These are phyloP conservation scores for Actenoides hombroni DNA, from an alignment of 2,113 vertebrate genomes.

Conservation along the genomic window DNA sequence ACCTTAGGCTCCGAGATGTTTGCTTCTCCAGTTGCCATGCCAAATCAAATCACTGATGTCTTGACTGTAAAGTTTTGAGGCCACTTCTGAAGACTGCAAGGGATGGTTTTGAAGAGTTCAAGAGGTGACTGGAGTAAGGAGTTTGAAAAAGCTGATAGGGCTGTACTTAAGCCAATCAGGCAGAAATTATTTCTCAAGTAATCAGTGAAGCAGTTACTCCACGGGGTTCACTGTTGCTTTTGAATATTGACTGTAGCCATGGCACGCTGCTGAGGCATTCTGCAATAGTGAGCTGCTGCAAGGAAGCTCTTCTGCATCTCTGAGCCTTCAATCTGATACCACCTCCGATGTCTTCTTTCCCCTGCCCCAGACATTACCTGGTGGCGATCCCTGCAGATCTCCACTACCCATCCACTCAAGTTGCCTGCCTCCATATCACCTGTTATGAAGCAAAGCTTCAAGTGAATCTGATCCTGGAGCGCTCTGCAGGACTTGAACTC, in stretches of 20 bases:
- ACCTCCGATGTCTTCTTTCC: not conserved
- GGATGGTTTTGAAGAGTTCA: not conserved
- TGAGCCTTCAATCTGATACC: not conserved
- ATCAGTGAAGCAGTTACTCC: not conserved
- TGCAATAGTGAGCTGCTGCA: not conserved
- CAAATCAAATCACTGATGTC: not conserved
- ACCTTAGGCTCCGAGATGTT: not conserved
- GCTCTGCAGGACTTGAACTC: not conserved
- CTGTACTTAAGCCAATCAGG: not conserved
- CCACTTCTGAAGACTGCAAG: not conserved
- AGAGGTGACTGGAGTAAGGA: not conserved
- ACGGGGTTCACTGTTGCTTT: not conserved
- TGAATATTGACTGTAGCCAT: not conserved
- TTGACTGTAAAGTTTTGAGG: not conserved
- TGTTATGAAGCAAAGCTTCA: conserved; percentile 21
- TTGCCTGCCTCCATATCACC: conserved; percentile 53
- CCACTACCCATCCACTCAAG: conserved; percentile 24
- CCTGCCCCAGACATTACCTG: conserved; percentile 34
- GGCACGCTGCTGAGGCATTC: not conserved
- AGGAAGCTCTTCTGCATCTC: not conserved
- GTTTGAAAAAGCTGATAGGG: not conserved
- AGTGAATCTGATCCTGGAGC: conserved; percentile 32
- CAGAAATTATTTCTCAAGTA: not conserved
- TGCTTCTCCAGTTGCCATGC: not conserved
- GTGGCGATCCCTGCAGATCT: conserved; percentile 54